phyloP scores from a whole-genome alignment of 2,113 vertebrate genomes.

The Myodes glareolus region DNA sequence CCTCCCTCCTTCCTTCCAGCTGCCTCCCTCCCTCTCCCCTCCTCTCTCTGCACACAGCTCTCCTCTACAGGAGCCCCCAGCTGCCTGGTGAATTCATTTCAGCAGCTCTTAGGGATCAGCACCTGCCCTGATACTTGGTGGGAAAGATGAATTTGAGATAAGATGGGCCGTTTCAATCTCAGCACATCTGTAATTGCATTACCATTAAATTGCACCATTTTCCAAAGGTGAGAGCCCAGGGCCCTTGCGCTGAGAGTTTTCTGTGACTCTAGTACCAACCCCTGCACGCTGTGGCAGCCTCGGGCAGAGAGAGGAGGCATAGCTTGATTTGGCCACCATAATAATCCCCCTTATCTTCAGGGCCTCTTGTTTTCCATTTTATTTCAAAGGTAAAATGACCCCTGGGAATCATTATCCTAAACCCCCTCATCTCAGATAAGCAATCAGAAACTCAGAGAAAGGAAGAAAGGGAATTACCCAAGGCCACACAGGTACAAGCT shows the following conservation, averaged over 20 bases:
- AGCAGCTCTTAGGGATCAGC: constrained; percentile 79
- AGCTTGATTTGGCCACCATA: constrained; percentile 59
- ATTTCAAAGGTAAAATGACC: constrained; percentile 63
- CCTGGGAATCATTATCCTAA: constrained; percentile 52
- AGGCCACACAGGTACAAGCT: constrained; percentile 7
- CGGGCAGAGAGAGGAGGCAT: constrained; percentile 43
- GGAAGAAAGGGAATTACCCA: constrained; percentile 66
- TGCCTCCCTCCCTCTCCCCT: not conserved
- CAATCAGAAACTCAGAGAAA: constrained; percentile 42
- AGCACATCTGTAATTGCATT: constrained; percentile 84
- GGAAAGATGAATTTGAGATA: constrained; percentile 81
- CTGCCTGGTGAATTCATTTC: constrained; percentile 75
- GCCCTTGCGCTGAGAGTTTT: constrained; percentile 64
- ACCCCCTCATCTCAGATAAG: constrained; percentile 58
- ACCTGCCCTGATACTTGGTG: constrained; percentile 78
- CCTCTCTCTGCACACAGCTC: not conserved
- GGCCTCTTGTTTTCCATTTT: constrained; percentile 66
- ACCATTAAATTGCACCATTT: constrained; percentile 81
- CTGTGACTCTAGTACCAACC: constrained; percentile 60
- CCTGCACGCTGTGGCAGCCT: constrained; percentile 16
- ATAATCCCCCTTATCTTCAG: constrained; percentile 60
- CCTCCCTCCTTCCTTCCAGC: not conserved
- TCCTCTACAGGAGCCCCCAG: constrained; percentile 60
- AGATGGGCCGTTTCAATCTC: constrained; percentile 81
- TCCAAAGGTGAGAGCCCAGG: constrained; percentile 80